These are phyloP conservation scores for Cyanoramphus novaezelandiae DNA, from an alignment of 2,113 vertebrate genomes.

Conservation along the genomic window DNA sequence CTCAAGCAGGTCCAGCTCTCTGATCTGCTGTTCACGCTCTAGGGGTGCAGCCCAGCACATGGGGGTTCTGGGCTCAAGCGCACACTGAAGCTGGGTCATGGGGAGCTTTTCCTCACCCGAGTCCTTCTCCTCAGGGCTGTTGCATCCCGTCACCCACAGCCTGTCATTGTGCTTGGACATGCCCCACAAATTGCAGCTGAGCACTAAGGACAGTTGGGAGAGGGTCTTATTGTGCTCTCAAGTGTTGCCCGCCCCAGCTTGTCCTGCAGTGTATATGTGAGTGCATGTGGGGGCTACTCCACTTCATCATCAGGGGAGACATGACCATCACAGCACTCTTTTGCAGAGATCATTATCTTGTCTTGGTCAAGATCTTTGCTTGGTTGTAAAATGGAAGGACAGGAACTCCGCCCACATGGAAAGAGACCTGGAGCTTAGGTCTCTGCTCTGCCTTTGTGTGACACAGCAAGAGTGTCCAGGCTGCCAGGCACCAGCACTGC, in stretches of 20 bases:
- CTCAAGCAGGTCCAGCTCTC: neutral
- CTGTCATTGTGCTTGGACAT: neutral
- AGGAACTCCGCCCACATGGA: neutral
- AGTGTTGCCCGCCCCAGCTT: neutral
- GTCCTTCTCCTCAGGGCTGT: neutral
- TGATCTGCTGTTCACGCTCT: neutral
- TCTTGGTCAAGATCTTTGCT: neutral
- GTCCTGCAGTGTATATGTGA: neutral
- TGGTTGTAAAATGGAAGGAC: fast-evolving
- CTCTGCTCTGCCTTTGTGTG: neutral
- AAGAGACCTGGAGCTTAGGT: neutral
- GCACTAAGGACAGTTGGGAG: fast-evolving
- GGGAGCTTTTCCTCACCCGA: neutral
- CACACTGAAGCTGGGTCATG: neutral
- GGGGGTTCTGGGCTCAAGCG: neutral
- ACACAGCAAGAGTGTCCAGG: neutral
- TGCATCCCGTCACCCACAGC: neutral
- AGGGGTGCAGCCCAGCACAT: neutral
- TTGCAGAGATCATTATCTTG: neutral
- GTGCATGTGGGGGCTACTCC: neutral
- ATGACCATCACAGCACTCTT: neutral
- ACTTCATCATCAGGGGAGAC: neutral
- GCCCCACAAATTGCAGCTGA: neutral
- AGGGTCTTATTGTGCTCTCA: neutral
- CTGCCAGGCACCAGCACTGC: neutral